A percentile compares a stretch with the other conserved stretches of the same genome.
Evolutionary conservation across 2,797 vertebrate species (phyloP).

Genomic region (Numenius phaeopus): DNA sequence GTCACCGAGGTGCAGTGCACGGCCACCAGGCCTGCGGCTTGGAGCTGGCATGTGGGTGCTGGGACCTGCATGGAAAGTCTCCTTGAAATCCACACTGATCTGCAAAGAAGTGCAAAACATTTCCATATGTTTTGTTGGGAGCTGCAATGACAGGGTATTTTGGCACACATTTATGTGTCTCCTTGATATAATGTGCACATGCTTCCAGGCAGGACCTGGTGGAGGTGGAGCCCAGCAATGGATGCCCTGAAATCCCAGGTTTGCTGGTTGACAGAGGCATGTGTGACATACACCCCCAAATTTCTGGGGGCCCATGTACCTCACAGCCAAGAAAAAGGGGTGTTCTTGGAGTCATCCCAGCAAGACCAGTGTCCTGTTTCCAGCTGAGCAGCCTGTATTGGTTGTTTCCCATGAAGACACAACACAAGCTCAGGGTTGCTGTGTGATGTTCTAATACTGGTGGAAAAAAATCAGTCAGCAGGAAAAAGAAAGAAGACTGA

Average conservation of each 20-base stretch:
- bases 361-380: background rate
- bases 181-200: background rate
- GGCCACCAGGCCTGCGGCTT: background rate
- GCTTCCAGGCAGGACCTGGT: background rate
- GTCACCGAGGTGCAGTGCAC: background rate
- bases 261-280: background rate
- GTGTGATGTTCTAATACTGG: background rate
- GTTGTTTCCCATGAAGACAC: background rate
- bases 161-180: background rate
- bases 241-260: background rate
- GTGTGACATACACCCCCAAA: rapidly evolving
- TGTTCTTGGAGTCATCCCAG: background rate
- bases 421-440: background rate
- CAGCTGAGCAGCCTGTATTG: background rate
- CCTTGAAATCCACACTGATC: background rate
- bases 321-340: background rate
- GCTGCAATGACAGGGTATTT: background rate
- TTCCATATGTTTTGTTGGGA: background rate
- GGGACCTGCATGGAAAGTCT: background rate
- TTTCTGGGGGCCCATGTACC: background rate
- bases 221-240: background rate
- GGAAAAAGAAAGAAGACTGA: background rate
- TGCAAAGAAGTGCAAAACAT: background rate
- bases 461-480: background rate
- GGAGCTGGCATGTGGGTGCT: background rate